Evolutionary conservation across 2,888 invertebrate species (phyloP).

Genomic region (Drepanosiphum platanoidis): DNA sequence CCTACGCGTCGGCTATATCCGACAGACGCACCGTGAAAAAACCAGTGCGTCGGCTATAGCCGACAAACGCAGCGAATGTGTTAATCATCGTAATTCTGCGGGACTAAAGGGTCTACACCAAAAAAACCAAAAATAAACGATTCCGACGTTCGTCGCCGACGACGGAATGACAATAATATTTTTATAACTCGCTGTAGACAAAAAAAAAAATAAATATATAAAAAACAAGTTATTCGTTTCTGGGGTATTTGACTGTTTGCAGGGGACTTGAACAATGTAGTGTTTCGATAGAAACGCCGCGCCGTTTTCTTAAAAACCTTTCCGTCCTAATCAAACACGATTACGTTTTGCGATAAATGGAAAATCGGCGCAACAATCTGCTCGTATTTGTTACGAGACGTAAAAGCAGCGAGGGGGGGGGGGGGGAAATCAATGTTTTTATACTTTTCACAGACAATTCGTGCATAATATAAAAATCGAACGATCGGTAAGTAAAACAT

Average conservation of each 20-base stretch:
- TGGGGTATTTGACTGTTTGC: slow-evolving; percentile 18
- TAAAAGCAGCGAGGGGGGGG: not conserved
- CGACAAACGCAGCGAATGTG: no score
- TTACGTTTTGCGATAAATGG: slow-evolving; percentile 18
- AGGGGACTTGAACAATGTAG: slow-evolving; percentile 3
- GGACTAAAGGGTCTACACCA: no score
- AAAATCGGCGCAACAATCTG: not conserved
- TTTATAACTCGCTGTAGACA: not conserved
- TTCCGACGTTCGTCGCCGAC: no score
- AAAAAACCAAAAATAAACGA: no score
- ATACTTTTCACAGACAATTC: not conserved
- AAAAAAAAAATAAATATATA: no score
- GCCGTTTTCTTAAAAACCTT: slow-evolving; percentile 32
- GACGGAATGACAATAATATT: not conserved
- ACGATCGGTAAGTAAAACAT: no score
- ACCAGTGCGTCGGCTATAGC: no score
- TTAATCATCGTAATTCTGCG: no score
- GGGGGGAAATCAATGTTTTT: no score
- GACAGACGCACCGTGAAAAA: no score
- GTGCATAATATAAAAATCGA: no score
- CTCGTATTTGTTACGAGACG: not conserved
- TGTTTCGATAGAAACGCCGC: not conserved
- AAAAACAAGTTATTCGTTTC: not conserved
- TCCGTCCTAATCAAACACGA: slow-evolving; percentile 47
- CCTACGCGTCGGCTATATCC: no score